Base-by-base conservation (phyloP, 2,797 vertebrate genomes). In the Tadarida brasiliensis region DNA sequence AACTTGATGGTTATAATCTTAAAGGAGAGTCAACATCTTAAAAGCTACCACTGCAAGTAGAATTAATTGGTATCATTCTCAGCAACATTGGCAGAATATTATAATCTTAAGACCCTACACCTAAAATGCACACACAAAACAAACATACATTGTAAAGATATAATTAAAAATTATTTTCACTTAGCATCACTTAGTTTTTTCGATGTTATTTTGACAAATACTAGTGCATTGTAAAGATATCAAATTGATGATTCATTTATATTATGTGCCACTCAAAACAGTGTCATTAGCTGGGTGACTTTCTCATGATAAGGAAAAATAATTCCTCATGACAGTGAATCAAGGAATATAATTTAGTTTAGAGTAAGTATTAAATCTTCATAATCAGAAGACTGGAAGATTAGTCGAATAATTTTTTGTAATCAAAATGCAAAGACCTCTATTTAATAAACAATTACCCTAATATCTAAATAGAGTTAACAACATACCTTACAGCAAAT, bases 201-300 rank as follows among this genome's bases (percentile, higher is more conserved):
- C 22, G 96, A 78, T 81, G 12, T 0, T 71, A 87, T 87, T 95
- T 97, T 96, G 56, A 87, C 30, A 94, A 49, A 22, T 44, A 44
- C 20, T 95, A 82, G 11, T n/a, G 9, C 57, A 9, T 12, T 81
- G 1, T 77, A 73, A 76, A 95, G 84, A 74, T 24, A 80, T 49
- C 59, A 95, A 71, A 85, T 70, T 63, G 22, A 76, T 35, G 22
- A 28, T 63, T 96, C 49, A 89, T 71, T 93, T 61, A 57, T 26
- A 73, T 63, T 15, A 35, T 6, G 47, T 94, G 51, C 35, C 76
- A 54, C 87, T 14, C 63, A 57, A 74, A 97, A 90, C 76, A 24
- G 9, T 83, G 35, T 84, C n/a, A 78, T 94, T 83, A 91, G 3
- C 12, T 90, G 56, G 35, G 0, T 63, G 74, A 47, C 74, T 67